phyloP scores from a whole-genome alignment of 2,888 invertebrate species.

The Coenonympha glycerion region DNA sequence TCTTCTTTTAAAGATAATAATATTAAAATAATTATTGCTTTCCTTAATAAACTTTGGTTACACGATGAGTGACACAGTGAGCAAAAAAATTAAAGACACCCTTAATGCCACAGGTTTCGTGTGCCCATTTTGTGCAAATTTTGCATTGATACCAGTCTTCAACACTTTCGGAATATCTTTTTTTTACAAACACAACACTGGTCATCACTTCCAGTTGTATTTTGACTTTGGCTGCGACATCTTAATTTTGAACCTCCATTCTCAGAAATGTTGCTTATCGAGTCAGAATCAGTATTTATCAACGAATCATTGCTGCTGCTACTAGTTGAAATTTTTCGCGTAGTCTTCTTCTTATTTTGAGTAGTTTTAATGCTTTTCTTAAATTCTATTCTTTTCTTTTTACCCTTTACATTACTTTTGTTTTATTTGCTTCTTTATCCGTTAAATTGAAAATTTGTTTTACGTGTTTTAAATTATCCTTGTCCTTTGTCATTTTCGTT shows the following conservation, averaged over 20 bases:
- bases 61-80: too few relatives aligned
- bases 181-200: conserved; percentile 7
- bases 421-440: conserved; percentile 22
- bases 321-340: conserved; percentile 14
- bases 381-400: conserved; percentile 19
- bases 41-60: too few relatives aligned
- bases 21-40: too few relatives aligned
- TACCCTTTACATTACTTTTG: conserved; percentile 19
- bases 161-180: too few relatives aligned
- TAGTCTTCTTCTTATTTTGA: conserved; percentile 17
- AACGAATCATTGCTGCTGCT: conserved; percentile 19
- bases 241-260: conserved; percentile 11
- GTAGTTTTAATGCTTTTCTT: conserved; percentile 13
- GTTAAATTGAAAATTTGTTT: conserved; percentile 25
- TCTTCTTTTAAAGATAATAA: too few relatives aligned
- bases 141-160: too few relatives aligned
- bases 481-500: too few relatives aligned
- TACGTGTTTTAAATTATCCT: conserved; percentile 25
- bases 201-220: conserved; percentile 21
- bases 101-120: too few relatives aligned
- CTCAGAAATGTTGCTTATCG: too few relatives aligned
- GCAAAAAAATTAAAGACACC: too few relatives aligned
- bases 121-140: too few relatives aligned
- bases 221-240: conserved; percentile 9
- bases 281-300: too few relatives aligned